phyloP scores from a whole-genome alignment of 2,888 invertebrate genomes.

The Eupithecia subfuscata region DNA sequence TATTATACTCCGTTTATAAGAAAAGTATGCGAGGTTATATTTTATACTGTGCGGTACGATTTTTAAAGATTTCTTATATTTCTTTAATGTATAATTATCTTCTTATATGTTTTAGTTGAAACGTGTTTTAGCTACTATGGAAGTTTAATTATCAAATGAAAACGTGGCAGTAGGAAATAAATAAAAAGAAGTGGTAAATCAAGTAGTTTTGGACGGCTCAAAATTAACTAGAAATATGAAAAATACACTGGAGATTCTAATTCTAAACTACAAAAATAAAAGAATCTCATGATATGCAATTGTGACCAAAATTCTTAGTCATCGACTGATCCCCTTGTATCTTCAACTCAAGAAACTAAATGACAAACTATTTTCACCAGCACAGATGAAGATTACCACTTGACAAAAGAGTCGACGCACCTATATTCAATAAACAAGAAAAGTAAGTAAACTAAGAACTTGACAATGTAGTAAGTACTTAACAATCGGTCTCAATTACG shows the following conservation, averaged over 20 bases:
- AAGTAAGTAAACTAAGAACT: slow-evolving; percentile 52
- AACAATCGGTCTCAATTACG: slow-evolving; percentile 69
- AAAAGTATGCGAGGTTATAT: slow-evolving; percentile 12
- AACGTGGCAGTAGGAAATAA: neutral
- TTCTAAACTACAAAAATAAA: neutral
- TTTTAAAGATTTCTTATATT: neutral
- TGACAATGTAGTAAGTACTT: slow-evolving; percentile 54
- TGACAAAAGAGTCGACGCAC: slow-evolving; percentile 23
- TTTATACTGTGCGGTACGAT: neutral
- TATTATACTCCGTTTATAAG: slow-evolving; percentile 18
- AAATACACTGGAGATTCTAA: neutral
- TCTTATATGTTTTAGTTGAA: no score
- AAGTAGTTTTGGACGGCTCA: no score
- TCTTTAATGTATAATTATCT: no score
- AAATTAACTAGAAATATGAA: neutral
- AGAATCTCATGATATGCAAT: neutral
- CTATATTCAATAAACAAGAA: slow-evolving; percentile 36
- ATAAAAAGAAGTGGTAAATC: neutral
- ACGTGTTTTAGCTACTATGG: no score
- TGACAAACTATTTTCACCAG: slow-evolving; percentile 15
- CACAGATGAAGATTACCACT: slow-evolving; percentile 22
- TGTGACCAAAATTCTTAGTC: neutral
- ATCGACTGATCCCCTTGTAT: neutral
- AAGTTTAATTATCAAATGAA: neutral
- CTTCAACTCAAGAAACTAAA: neutral